Percentiles rank a stretch among this genome's conserved stretches.
Evolutionary conservation across 1,140 invertebrate species (phyloP).

Genomic region (Penaeus indicus): DNA sequence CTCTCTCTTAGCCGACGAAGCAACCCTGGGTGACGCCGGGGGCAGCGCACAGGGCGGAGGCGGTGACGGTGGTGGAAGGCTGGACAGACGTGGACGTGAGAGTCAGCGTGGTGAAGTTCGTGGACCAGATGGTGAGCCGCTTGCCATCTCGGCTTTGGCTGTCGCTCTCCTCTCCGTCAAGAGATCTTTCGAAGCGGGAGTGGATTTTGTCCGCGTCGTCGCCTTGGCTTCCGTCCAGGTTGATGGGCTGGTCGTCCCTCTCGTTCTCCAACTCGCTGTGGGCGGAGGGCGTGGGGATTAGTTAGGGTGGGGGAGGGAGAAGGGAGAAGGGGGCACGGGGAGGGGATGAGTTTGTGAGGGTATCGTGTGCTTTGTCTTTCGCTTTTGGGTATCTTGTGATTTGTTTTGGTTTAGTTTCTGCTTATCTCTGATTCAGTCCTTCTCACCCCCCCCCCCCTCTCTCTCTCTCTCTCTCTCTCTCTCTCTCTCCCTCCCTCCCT

Average conservation of each 20-base stretch:
- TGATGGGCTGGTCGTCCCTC: not conserved
- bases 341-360: no score
- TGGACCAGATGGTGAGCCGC: constrained; percentile 44
- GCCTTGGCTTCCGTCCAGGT: not conserved
- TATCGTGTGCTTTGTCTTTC: no score
- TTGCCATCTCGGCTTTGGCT: not conserved
- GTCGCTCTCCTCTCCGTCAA: not conserved
- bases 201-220: not conserved
- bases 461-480: no score
- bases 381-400: no score
- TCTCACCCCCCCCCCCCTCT: no score
- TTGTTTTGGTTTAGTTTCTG: no score
- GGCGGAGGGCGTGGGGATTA: not conserved
- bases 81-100: constrained; percentile 32
- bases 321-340: no score
- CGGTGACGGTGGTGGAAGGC: constrained; percentile 33
- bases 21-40: not conserved
- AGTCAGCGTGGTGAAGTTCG: constrained; percentile 34
- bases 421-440: no score
- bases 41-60: constrained; percentile 13
- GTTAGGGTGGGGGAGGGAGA: not conserved
- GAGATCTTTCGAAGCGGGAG: no score
- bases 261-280: no score
- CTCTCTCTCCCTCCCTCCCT: no score
- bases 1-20: not conserved